Evolutionary conservation across 2,888 invertebrate genomes (phyloP).

Genomic region (Hartigia nigra): DNA sequence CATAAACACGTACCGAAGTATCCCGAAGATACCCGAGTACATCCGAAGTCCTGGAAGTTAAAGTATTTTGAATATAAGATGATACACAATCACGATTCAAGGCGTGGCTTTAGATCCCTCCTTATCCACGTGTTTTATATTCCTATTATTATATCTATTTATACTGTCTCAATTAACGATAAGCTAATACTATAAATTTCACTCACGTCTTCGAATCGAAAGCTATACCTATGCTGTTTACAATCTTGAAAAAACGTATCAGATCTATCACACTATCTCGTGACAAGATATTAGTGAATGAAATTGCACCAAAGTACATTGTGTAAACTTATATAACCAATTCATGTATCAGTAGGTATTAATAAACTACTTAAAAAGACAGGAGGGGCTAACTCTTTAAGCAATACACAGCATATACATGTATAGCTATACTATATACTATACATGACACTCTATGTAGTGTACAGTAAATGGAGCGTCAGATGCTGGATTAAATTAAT

Average conservation of each 20-base stretch:
- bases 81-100: background rate
- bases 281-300: background rate
- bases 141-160: background rate
- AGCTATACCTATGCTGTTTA: background rate
- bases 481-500: background rate
- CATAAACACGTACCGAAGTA: constrained; percentile 18
- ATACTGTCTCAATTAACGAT: background rate
- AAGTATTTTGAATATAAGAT: background rate
- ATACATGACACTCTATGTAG: background rate
- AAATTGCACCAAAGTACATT: background rate
- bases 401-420: background rate
- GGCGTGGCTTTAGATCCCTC: background rate
- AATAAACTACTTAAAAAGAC: background rate
- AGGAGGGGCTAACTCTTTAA: background rate
- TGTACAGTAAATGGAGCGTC: background rate
- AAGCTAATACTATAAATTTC: background rate
- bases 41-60: constrained; percentile 1
- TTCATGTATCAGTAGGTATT: background rate
- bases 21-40: constrained; percentile 11
- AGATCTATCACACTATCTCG: background rate
- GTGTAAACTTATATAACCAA: background rate
- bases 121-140: background rate
- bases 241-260: background rate
- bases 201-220: background rate
- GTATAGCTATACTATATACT: background rate